A percentile compares a stretch with the other conserved stretches of the same genome.
Evolutionary conservation across 2,797 vertebrate genomes (phyloP).

Genomic region (Phylloscopus collybita): DNA sequence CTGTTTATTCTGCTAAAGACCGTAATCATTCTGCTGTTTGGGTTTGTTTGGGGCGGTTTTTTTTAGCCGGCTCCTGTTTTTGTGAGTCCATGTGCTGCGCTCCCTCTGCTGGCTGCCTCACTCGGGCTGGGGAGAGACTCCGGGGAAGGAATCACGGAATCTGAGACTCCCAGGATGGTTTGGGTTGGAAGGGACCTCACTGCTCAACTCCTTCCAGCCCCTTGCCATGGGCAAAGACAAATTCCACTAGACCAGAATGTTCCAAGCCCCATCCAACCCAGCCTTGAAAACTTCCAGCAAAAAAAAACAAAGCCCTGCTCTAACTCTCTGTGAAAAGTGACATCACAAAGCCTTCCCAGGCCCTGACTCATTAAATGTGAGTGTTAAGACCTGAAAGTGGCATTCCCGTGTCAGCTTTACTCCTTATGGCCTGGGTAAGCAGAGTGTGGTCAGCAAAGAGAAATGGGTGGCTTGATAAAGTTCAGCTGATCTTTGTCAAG

Average conservation of each 20-base stretch:
- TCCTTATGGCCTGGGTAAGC: not conserved
- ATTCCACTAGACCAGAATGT: not conserved
- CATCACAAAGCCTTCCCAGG: not conserved
- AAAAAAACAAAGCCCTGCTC: not conserved
- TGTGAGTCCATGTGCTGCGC: not conserved
- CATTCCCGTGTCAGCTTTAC: not conserved
- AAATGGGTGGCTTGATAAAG: not conserved
- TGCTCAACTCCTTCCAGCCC: not conserved
- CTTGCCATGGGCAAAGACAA: not conserved
- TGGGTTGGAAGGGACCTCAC: not conserved
- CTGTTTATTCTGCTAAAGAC: slow-evolving; percentile 20
- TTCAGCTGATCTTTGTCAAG: not conserved
- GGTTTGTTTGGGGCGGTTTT: not conserved
- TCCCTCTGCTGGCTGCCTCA: slow-evolving; percentile 42
- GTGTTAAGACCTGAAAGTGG: not conserved
- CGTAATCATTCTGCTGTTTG: slow-evolving; percentile 41
- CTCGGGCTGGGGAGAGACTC: not conserved
- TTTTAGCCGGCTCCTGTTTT: slow-evolving; percentile 2
- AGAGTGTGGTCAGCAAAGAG: not conserved
- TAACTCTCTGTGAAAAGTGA: not conserved
- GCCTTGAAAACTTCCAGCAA: not conserved
- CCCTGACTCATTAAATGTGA: not conserved
- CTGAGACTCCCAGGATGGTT: not conserved
- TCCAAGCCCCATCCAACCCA: not conserved
- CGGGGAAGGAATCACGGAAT: not conserved